A percentile compares a stretch with the other conserved stretches of the same genome.
These are phyloP conservation scores for Quadriops clusia DNA, from an alignment of 2,888 invertebrate species.

Conservation along the genomic window DNA sequence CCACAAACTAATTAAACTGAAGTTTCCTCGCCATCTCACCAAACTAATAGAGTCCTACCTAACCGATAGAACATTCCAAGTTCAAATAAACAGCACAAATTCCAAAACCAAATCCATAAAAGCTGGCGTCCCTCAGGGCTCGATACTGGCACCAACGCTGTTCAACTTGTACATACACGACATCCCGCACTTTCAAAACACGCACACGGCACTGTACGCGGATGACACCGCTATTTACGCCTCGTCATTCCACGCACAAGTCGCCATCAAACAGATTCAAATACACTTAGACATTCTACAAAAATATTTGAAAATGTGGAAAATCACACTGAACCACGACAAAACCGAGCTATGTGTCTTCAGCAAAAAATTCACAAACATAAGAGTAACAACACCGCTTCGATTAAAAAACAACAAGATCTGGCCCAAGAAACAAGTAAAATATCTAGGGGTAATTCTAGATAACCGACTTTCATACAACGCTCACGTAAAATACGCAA, in stretches of 20 bases:
- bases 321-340: slow-evolving; percentile 12
- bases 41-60: slow-evolving; percentile 19
- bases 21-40: slow-evolving; percentile 16
- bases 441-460: not conserved
- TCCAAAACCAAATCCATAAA: slow-evolving; percentile 6
- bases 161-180: slow-evolving; percentile 16
- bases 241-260: slow-evolving; percentile 14
- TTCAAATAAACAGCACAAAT: too few relatives aligned
- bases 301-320: slow-evolving; percentile 14
- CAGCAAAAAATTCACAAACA: too few relatives aligned
- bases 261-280: slow-evolving; percentile 17
- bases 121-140: slow-evolving; percentile 16
- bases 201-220: slow-evolving; percentile 15
- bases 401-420: too few relatives aligned
- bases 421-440: too few relatives aligned
- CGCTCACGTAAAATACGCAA: too few relatives aligned
- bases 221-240: slow-evolving; percentile 20
- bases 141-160: slow-evolving; percentile 15
- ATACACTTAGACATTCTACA: slow-evolving; percentile 8
- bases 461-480: not conserved
- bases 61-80: slow-evolving; percentile 15
- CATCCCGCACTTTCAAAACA: slow-evolving; percentile 11
- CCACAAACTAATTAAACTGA: slow-evolving; percentile 16
- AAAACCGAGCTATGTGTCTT: too few relatives aligned
- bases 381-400: too few relatives aligned